Base-by-base conservation (phyloP, 2,113 vertebrate species). In the Hypanus sabinus region DNA sequence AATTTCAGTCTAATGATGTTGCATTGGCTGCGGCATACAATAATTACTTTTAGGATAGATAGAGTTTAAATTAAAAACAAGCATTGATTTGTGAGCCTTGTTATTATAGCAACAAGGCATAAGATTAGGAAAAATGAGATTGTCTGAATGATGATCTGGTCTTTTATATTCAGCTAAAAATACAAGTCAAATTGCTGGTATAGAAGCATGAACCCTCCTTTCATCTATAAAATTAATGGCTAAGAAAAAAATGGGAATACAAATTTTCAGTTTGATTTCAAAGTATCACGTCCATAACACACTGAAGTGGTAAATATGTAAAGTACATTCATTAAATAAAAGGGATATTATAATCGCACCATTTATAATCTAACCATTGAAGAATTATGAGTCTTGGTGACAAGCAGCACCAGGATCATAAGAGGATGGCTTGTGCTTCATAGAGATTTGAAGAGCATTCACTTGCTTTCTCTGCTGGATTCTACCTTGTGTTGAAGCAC, bases 351-450 rank as follows among this genome's bases (percentile, higher is more conserved):
- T 68, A 90, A 90, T 90, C 65, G 85, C 85, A 33, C 57, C 85
- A 68, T 90, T 90, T 90, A 90, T 90, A 65, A 90, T 90, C 85
- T 65, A 90, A 90, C 60, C 85, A 20, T n/a, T 90, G 85, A 90
- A 33, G 60, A 90, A 68, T 68, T 90, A 68, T 62, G 30, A 65
- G 33, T 68, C 60, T 68, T 16, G 27, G 30, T 88, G 85, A 33
- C 60, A 90, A n/a, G 85, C 85, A 90, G 30, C 16, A 65, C n/a
- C 60, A 90, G 85, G 60, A 12, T 90, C 30, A 68, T 60, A 65
- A n/a, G 20, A 90, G n/a, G n/a, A 65, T 62, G 16, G 16, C 83
- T 87, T 87, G 30, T 68, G 85, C 27, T 65, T 12, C 18, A 85
- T 57, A 10, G 85, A 87, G 62, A 27, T 85, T 20, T 57, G 55